Evolutionary conservation across 2,888 invertebrate species (phyloP).

Genomic region (Aplocera efformata): DNA sequence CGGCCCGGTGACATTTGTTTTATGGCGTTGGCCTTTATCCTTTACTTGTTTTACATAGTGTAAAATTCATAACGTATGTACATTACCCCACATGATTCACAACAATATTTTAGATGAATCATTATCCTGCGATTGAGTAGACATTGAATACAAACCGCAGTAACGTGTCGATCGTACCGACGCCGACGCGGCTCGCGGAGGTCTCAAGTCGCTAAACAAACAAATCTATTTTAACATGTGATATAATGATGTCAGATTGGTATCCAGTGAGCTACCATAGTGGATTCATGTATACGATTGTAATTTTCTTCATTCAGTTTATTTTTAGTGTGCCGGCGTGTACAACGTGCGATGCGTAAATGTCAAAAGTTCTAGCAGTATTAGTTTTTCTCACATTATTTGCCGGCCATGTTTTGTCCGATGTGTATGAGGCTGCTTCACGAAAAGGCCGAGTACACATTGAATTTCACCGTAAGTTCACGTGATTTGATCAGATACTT

Average conservation of each 20-base stretch:
- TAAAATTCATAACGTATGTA: constrained; percentile 49
- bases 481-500: constrained; percentile 49
- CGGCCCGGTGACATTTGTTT: constrained; percentile 42
- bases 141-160: constrained; percentile 65
- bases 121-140: constrained; percentile 61
- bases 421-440: constrained; percentile 60
- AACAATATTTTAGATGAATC: constrained; percentile 70
- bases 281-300: constrained; percentile 74
- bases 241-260: constrained; percentile 75
- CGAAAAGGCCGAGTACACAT: constrained; percentile 67
- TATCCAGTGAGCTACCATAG: constrained; percentile 63
- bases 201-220: constrained; percentile 63
- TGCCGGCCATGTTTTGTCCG: constrained; percentile 60
- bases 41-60: constrained; percentile 35
- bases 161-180: constrained; percentile 55
- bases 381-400: constrained; percentile 37
- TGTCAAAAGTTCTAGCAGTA: constrained; percentile 67
- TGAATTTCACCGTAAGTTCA: constrained; percentile 69
- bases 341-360: constrained; percentile 74
- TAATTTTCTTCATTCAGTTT: constrained; percentile 74
- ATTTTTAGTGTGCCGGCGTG: constrained; percentile 70
- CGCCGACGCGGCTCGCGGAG: constrained; percentile 46
- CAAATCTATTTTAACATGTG: constrained; percentile 73
- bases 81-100: constrained; percentile 56
- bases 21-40: constrained; percentile 45